Base-by-base conservation (phyloP, 2,113 vertebrate genomes). In the Lasiurus cinereus region DNA sequence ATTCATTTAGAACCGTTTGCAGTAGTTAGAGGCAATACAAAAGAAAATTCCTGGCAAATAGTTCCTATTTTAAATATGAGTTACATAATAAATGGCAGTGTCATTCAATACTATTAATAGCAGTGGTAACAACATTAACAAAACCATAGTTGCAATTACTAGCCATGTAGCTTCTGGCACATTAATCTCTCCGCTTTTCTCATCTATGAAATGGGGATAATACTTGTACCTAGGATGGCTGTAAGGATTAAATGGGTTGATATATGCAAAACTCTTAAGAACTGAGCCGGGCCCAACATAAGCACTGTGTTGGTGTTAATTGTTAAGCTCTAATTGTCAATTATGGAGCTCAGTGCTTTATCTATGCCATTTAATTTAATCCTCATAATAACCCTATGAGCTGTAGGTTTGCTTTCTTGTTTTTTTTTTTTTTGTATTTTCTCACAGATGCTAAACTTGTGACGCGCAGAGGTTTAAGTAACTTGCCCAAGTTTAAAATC, bases 1-100 rank as follows among this genome's bases (percentile, higher is more conserved):
- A 69, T 90, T 83, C 90, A 36, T 43, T 77, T 89, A 78, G 77
- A 94, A 84, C 50, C 46, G 24, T 76, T 80, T 80, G 62, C 18
- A 80, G 66, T 72, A 7, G 43, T 86, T 33, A 88, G 85, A 66
- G 18, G 69, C 46, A 67, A 1, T 6, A 10, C 52, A 56, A 67
- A 88, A 80, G 94, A 94, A 82, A 92, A 92, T 69, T 43, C 72
- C 90, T 82, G 50, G 73, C 67, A 85, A n/a, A 66, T 88, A 24
- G 56, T 62, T 73, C 56, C 62, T 31, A 0, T 64, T 31, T 64
- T 29, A 80, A 93, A 31, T 94, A 46, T 74, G 48, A 67, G 48
- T 84, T 87, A 43, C 82, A 8, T 62, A 88, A 8, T 62, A 88
- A 82, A 73, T 22, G 74, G 18, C 64, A 64, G 19, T 67, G 78